A percentile compares a stretch with the other conserved stretches of the same genome.
Evolutionary conservation across 1,140 invertebrate species (phyloP).

Genomic region (Listronotus oregonensis): DNA sequence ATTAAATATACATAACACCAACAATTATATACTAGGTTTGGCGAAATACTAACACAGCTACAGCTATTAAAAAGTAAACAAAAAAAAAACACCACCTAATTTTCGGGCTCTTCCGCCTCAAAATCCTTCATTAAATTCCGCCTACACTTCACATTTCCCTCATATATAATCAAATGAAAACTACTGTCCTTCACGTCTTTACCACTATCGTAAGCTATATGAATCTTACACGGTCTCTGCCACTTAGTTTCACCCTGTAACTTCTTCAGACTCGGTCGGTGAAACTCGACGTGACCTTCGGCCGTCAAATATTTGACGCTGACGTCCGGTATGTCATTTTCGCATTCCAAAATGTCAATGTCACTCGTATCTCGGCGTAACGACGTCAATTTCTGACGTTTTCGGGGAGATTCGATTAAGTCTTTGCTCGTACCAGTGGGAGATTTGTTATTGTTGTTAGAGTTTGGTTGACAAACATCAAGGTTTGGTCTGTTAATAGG

Average conservation of each 20-base stretch:
- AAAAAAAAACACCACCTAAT: conserved; percentile 23
- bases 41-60: neutral
- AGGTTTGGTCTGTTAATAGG: conserved; percentile 14
- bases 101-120: conserved; percentile 37
- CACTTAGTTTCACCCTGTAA: conserved; percentile 59
- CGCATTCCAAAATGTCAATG: conserved; percentile 38
- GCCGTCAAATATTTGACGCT: conserved; percentile 45
- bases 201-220: conserved; percentile 61
- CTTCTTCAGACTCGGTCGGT: conserved; percentile 58
- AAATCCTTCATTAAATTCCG: conserved; percentile 60
- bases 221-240: conserved; percentile 63
- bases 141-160: conserved; percentile 62
- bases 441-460: too few species aligned
- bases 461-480: neutral
- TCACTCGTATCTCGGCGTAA: conserved; percentile 8
- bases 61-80: conserved; percentile 11
- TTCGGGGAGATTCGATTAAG: too few species aligned
- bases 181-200: conserved; percentile 60
- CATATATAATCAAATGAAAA: conserved; percentile 62
- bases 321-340: conserved; percentile 29
- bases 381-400: conserved; percentile 31
- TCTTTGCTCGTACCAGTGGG: too few species aligned
- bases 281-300: conserved; percentile 61
- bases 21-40: neutral
- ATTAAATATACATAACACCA: too few species aligned